These are phyloP conservation scores for Xylocopa sonorina DNA, from an alignment of 1,140 invertebrate species.

Conservation along the genomic window DNA sequence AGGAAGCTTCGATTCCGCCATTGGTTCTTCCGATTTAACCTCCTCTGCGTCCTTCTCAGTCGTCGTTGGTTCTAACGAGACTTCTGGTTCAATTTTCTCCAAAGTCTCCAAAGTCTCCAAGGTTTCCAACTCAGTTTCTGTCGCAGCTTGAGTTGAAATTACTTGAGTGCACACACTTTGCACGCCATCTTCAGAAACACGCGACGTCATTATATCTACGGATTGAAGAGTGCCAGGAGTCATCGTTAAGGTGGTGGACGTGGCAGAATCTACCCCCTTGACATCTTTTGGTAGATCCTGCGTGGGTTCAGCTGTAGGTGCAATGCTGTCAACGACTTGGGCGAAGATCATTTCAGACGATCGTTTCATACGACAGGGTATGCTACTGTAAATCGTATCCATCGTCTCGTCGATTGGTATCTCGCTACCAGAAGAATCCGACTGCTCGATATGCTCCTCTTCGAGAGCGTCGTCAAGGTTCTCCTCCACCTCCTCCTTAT, in stretches of 20 bases:
- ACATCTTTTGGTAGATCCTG: slow-evolving; percentile 40
- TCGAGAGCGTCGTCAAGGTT: slow-evolving; percentile 69
- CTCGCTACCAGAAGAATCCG: slow-evolving; percentile 70
- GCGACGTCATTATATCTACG: slow-evolving; percentile 83
- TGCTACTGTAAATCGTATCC: slow-evolving; percentile 73
- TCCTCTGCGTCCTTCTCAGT: slow-evolving; percentile 41
- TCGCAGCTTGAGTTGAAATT: slow-evolving; percentile 74
- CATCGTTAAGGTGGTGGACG: slow-evolving; percentile 67
- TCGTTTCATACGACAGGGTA: slow-evolving; percentile 89
- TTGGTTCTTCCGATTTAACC: background rate
- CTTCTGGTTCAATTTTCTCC: background rate
- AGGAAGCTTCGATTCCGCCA: slow-evolving; percentile 49
- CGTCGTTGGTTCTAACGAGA: slow-evolving; percentile 42
- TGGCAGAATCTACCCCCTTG: slow-evolving; percentile 65
- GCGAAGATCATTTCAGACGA: slow-evolving; percentile 95
- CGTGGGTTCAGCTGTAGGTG: slow-evolving; percentile 33
- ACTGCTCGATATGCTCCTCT: slow-evolving; percentile 68
- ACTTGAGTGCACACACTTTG: slow-evolving; percentile 83
- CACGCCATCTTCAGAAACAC: slow-evolving; percentile 79
- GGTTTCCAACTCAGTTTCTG: background rate
- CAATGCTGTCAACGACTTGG: slow-evolving; percentile 81
- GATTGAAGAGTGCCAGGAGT: slow-evolving; percentile 70
- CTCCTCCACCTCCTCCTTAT: slow-evolving; percentile 79
- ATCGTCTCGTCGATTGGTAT: slow-evolving; percentile 67
- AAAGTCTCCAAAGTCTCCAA: too few species aligned